Percentiles rank a stretch among this genome's conserved stretches.
Evolutionary conservation across 1,140 invertebrate species (phyloP).

Genomic region (Achroia grisella): DNA sequence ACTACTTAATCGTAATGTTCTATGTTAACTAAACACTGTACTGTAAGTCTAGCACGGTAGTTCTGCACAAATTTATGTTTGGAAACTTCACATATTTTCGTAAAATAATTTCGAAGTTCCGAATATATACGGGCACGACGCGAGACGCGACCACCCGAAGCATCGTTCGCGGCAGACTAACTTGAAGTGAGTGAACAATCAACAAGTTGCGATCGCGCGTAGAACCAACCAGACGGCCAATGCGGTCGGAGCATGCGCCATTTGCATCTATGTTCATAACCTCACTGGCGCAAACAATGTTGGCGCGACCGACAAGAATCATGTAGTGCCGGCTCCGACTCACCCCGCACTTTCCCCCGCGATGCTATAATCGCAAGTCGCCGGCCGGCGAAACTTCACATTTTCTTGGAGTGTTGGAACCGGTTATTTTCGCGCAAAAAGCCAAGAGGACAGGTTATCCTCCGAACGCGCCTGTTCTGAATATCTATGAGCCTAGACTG

Average conservation of each 20-base stretch:
- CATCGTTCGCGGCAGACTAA: constrained; percentile 65
- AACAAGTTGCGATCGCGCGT: constrained; percentile 58
- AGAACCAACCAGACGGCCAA: constrained; percentile 37
- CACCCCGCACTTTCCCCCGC: constrained; percentile 5
- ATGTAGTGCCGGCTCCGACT: background rate
- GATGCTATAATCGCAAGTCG: constrained; percentile 1
- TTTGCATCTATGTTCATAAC: constrained; percentile 57
- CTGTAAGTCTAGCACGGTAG: constrained; percentile 28
- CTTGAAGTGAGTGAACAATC: constrained; percentile 69
- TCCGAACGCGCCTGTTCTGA: constrained; percentile 16
- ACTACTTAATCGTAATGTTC: constrained; percentile 46
- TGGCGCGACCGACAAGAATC: constrained; percentile 19
- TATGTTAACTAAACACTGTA: constrained; percentile 38
- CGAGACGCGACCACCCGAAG: constrained; percentile 51
- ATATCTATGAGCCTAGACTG: background rate
- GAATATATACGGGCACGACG: constrained; percentile 37
- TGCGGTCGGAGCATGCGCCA: constrained; percentile 56
- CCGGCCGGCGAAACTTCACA: constrained; percentile 21
- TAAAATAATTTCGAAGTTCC: constrained; percentile 65
- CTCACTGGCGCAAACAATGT: constrained; percentile 42
- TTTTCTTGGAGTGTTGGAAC: constrained; percentile 15
- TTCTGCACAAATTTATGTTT: constrained; percentile 46
- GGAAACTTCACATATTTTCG: constrained; percentile 69
- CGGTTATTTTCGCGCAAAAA: constrained; percentile 52
- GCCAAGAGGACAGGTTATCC: constrained; percentile 32